Conservation (phyloP, 2,888 invertebrate species). For the Lucinisca nassula region DNA sequence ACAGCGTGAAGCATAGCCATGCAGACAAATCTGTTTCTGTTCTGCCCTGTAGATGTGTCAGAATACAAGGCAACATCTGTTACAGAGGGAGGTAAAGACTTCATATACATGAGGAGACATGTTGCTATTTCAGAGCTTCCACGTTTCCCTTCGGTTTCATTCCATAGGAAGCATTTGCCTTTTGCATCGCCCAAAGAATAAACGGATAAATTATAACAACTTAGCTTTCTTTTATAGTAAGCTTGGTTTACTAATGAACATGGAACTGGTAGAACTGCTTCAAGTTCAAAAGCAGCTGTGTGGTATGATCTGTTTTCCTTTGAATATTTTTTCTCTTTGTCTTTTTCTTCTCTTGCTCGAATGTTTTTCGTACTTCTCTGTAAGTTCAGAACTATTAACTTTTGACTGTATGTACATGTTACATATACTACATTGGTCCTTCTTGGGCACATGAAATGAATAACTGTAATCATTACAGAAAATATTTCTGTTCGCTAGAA, state of each 20-base stretch:
- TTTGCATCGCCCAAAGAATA: constrained; percentile 31
- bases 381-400: not conserved
- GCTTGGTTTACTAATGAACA: constrained; percentile 43
- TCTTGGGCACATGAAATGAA: constrained; percentile 23
- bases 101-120: not conserved
- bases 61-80: not conserved
- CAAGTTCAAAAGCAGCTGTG: constrained; percentile 40
- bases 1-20: not conserved
- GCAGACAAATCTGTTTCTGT: constrained; percentile 8
- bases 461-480: constrained; percentile 51
- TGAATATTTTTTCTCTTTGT: not conserved
- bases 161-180: constrained; percentile 38
- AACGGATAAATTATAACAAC: constrained; percentile 45
- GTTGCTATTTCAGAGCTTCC: constrained; percentile 46
- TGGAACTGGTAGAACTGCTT: constrained; percentile 36
- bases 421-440: constrained; percentile 33
- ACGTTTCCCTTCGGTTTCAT: constrained; percentile 34
- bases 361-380: constrained; percentile 12
- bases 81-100: not conserved
- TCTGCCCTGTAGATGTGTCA: constrained; percentile 14
- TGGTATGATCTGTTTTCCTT: constrained; percentile 3
- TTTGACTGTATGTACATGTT: not conserved
- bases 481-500: constrained; percentile 40
- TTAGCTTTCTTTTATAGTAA: constrained; percentile 45
- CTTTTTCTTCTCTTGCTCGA: constrained; percentile 25